Evolutionary conservation across 2,113 vertebrate species (phyloP), one percentile per base, ranked within the genome.

Genomic region (Rhineura floridana): DNA sequence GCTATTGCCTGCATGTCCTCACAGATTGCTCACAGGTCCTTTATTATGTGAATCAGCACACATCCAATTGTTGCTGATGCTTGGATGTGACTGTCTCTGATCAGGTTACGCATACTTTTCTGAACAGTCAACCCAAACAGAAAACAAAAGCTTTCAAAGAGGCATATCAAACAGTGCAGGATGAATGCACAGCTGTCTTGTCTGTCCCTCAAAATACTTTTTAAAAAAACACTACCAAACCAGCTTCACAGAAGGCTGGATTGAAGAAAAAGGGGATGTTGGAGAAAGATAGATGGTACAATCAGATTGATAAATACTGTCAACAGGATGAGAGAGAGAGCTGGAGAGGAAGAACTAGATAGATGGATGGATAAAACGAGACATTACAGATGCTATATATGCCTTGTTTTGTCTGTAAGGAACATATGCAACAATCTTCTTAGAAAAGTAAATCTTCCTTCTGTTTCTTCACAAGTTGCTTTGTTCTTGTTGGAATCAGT

Each of bases 111-210:
- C 50, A 17, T 62, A 65, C 79, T 87, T 91, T 89, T 76, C 69
- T 70, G 65, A 82, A 70, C 48, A 82, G 83, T 62, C 62, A 63
- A 17, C 82, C 44, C 82, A 87, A 89, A 91, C 50, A 90, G 88
- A 87, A 89, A 83, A 87, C 42, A 59, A 87, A 87, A 62, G 62
- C 70, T 59, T 81, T 84, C 80, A 80, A 86, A 87, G 76, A 48
- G 65, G 80, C 55, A 65, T 73, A 88, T 76, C 80, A 89, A 89
- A 91, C n/a, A 69, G 82, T 21, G 15, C 39, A 48, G 85, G 19
- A 87, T 90, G 55, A 87, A 81, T 85, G 82, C 85, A 73, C 88
- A 77, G 85, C 81, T 87, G 84, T 70, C 85, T 89, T 52, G 46
- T n/a, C 85, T 82, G 28, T 87, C 85, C 50, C 77, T 84, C 85